Base-by-base conservation (phyloP, 2,888 invertebrate species). In the Andrena dorsata region DNA sequence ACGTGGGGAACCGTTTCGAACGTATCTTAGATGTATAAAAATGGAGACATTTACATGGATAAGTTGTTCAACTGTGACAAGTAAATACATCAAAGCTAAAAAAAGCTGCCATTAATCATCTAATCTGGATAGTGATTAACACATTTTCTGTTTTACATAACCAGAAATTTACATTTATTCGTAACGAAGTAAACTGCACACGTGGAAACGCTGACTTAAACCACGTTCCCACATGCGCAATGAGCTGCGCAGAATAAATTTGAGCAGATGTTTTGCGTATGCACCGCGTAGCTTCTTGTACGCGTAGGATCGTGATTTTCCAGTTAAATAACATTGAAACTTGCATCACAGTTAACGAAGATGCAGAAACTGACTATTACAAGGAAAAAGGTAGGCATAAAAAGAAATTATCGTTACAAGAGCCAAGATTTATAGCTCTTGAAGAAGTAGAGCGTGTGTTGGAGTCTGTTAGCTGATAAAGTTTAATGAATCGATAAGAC, bases 401-500 rank as follows among this genome's bases (percentile, higher is more conserved):
- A 56, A 26, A 3, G 10, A 56, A 56, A 56, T 26, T 41, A 16
- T 41, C 41, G 41, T 41, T 16, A 5, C 0, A 28, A 16, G 8
- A 35, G 35, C 23, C 8, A 6, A 53, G 53, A 6, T 66, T 23
- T 23, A 26, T 35, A 5, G 51, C 6, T 7, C 2, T 26, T 16
- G 13, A 35, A 2, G 26, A 2, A 3, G 7, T 16, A 13, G 26
- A 51, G 16, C 32, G 23, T 23, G 41, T 2, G 13, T 35, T 13
- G 13, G 1, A 23, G 23, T 75, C 13, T 32, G 26, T 7, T 5
- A n/a, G 30, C 8, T 47, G 16, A 47, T 13, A 10, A 32, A 20
- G 20, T 53, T 60, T 32, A 60, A 78, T 47, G 49, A 80, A 79
- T 78, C 26, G 68, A 78, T 47, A 28, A 68, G 61, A 41, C 41